Evolutionary conservation across 2,888 invertebrate species (phyloP).

Genomic region (Lasius platythorax): DNA sequence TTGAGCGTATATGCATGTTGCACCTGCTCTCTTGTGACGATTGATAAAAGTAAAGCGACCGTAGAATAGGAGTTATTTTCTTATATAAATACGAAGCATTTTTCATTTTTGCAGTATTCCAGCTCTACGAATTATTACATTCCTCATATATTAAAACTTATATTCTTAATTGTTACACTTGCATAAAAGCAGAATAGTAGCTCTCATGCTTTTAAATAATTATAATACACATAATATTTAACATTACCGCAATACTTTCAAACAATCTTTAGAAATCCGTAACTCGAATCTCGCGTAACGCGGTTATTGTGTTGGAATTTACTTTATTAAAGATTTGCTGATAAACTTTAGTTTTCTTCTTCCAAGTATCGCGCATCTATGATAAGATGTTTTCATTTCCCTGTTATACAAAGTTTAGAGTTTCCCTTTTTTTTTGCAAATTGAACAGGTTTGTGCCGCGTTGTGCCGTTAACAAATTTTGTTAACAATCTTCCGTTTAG

Average conservation of each 20-base stretch:
- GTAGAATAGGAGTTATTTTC: slow-evolving; percentile 22
- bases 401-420: not conserved
- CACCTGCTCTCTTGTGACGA: not conserved
- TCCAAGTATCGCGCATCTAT: not conserved
- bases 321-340: slow-evolving; percentile 8
- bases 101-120: not conserved
- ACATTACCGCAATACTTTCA: not conserved
- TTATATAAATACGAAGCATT: slow-evolving; percentile 21
- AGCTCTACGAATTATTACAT: not conserved
- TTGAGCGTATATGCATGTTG: not conserved
- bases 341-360: slow-evolving; percentile 6
- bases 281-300: not conserved
- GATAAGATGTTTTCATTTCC: not conserved
- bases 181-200: not conserved
- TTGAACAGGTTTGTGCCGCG: too few species aligned
- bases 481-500: too few species aligned
- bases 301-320: not conserved
- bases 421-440: too few species aligned
- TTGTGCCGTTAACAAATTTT: too few species aligned
- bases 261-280: slow-evolving; percentile 13
- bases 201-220: slow-evolving; percentile 26
- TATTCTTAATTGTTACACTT: not conserved
- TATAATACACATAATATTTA: slow-evolving; percentile 7
- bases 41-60: slow-evolving; percentile 13
- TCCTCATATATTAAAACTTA: not conserved